Conservation (phyloP, 2,113 vertebrate genomes). For the Carollia perspicillata region DNA sequence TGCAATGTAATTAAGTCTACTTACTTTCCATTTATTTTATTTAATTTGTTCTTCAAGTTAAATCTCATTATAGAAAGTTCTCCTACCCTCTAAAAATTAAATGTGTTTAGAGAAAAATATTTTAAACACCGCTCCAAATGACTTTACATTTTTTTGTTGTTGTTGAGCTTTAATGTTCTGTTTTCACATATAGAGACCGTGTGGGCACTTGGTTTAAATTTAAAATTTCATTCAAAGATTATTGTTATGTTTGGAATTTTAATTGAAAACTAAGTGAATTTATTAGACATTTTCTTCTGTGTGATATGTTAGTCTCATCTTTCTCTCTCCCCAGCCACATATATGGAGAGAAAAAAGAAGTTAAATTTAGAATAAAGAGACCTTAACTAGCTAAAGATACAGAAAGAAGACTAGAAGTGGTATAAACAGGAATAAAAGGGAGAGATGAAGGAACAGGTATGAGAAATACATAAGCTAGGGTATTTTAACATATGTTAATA, state of each 20-base stretch:
- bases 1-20: not conserved
- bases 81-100: not conserved
- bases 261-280: not conserved
- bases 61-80: not conserved
- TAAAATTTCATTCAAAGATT: not conserved
- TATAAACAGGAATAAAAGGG: not conserved
- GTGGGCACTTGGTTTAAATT: not conserved
- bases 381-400: not conserved
- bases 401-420: not conserved
- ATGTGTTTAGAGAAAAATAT: not conserved
- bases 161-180: not conserved
- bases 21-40: not conserved
- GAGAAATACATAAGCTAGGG: not conserved
- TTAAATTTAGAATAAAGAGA: not conserved
- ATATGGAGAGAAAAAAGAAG: not conserved
- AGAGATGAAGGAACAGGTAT: not conserved
- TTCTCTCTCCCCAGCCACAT: not conserved
- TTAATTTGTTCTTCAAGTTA: not conserved
- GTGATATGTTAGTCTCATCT: not conserved
- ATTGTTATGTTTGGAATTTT: not conserved
- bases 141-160: not conserved
- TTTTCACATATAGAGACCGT: not conserved
- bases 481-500: not conserved
- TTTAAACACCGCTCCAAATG: not conserved
- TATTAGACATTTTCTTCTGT: not conserved